Evolutionary conservation across 2,888 invertebrate species (phyloP).

Genomic region (Cheilosia grossa): DNA sequence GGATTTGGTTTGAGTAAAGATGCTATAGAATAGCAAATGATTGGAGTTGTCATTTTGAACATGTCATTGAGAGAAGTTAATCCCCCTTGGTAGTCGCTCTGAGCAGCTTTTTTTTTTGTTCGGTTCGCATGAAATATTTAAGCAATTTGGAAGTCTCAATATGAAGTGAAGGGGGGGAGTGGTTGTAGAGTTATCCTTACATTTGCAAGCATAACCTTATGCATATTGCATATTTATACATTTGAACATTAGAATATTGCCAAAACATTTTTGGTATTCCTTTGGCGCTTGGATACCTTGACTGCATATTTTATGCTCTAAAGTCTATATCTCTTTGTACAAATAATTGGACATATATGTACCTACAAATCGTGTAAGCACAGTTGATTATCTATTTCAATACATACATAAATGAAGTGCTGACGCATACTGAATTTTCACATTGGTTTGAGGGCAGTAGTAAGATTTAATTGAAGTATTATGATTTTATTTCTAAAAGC

Average conservation of each 20-base stretch:
- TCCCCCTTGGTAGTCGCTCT: not conserved
- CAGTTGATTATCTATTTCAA: too few species aligned
- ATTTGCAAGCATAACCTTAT: not conserved
- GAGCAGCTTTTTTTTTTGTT: not conserved
- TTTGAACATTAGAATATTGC: not conserved
- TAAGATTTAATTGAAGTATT: not conserved
- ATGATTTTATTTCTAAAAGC: too few species aligned
- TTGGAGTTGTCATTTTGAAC: constrained; percentile 3
- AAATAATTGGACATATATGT: too few species aligned
- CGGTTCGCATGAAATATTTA: not conserved
- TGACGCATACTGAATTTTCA: too few species aligned
- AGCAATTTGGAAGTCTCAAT: not conserved
- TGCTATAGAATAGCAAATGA: constrained; percentile 19
- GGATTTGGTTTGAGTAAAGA: not conserved
- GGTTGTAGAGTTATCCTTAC: too few species aligned
- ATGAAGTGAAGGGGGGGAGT: not conserved
- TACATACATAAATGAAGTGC: too few species aligned
- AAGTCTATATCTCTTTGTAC: too few species aligned
- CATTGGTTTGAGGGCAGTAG: not conserved
- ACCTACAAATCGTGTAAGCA: too few species aligned
- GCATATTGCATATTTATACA: not conserved
- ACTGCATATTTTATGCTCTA: too few species aligned
- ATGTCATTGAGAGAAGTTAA: constrained; percentile 5
- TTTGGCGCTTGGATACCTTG: too few species aligned
- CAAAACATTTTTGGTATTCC: too few species aligned